Evolutionary conservation across 2,888 invertebrate genomes (phyloP).

Genomic region (Clunio marinus): DNA sequence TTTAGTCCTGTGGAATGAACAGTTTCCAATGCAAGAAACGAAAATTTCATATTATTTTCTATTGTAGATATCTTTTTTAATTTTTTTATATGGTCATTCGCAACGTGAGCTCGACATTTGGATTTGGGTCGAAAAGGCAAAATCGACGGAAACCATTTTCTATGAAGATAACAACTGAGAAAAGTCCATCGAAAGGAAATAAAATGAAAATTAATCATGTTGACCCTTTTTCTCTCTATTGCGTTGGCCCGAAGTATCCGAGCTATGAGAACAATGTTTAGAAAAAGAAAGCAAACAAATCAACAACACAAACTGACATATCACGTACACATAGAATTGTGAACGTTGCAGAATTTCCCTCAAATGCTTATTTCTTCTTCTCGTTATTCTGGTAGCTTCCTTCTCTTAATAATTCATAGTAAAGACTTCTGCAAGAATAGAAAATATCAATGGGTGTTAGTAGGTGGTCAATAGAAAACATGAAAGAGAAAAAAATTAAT

Average conservation of each 20-base stretch:
- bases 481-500: too few species aligned
- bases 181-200: constrained; percentile 11
- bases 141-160: not conserved
- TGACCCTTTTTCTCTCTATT: not conserved
- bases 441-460: too few species aligned
- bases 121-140: not conserved
- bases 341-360: not conserved
- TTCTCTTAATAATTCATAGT: too few species aligned
- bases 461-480: too few species aligned
- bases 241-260: too few species aligned
- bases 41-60: not conserved
- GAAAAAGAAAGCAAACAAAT: not conserved
- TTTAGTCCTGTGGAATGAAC: not conserved
- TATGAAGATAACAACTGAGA: not conserved
- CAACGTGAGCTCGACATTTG: not conserved
- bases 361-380: not conserved
- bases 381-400: too few species aligned
- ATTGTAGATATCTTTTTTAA: constrained; percentile 1
- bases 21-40: not conserved
- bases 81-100: not conserved
- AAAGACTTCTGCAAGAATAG: too few species aligned
- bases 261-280: too few species aligned
- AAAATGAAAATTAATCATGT: constrained; percentile 16
- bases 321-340: constrained; percentile 20
- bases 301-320: constrained; percentile 20